phyloP scores from a whole-genome alignment of 1,140 invertebrate genomes.

The Centruroides sculpturatus region DNA sequence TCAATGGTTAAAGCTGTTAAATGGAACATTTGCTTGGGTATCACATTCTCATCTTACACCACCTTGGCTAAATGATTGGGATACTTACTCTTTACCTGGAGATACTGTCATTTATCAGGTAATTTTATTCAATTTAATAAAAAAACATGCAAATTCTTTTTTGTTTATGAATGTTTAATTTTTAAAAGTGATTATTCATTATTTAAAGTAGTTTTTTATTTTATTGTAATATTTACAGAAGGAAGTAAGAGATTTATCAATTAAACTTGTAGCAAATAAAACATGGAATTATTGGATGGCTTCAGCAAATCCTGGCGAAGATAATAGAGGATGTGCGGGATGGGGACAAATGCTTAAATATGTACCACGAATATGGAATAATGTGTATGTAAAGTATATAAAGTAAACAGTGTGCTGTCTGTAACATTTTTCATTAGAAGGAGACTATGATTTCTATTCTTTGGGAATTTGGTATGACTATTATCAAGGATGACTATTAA shows the following conservation, averaged over 20 bases:
- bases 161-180: too few relatives aligned
- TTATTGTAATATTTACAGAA: neutral
- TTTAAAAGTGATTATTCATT: neutral
- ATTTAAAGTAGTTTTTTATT: neutral
- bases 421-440: too few relatives aligned
- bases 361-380: neutral
- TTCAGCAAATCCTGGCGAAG: slow-evolving; percentile 38
- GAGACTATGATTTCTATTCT: too few relatives aligned
- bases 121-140: neutral
- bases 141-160: too few relatives aligned
- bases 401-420: too few relatives aligned
- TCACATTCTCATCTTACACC: neutral
- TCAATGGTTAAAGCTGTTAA: neutral
- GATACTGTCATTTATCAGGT: neutral
- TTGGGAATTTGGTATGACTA: too few relatives aligned
- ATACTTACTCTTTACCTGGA: neutral
- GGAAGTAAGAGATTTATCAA: neutral
- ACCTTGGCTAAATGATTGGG: neutral
- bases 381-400: neutral
- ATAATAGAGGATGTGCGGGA: slow-evolving; percentile 1
- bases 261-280: neutral
- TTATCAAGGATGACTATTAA: too few relatives aligned
- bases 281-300: neutral
- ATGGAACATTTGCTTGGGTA: neutral
- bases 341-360: slow-evolving; percentile 6